Conservation (phyloP, 2,888 invertebrate species). For the Sinopyrophorus schimmeli region DNA sequence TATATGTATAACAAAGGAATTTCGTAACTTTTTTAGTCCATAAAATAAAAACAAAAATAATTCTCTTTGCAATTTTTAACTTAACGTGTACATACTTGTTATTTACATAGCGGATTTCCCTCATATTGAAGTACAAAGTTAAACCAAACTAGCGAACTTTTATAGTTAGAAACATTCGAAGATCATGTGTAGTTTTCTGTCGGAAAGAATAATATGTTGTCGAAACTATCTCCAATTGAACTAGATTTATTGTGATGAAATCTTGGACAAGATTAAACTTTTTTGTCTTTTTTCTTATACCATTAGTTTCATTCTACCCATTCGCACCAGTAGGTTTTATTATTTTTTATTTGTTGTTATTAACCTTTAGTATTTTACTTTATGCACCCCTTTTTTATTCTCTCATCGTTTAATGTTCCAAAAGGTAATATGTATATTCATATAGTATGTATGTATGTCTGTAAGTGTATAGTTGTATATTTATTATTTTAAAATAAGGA, state of each 20-base stretch:
- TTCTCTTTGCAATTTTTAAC: slow-evolving; percentile 16
- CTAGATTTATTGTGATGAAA: slow-evolving; percentile 54
- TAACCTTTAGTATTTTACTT: slow-evolving; percentile 24
- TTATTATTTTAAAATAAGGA: too few relatives aligned
- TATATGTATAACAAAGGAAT: slow-evolving; percentile 11
- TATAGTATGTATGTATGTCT: too few relatives aligned
- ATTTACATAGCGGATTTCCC: slow-evolving; percentile 19
- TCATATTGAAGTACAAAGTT: slow-evolving; percentile 16
- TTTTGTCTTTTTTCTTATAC: slow-evolving; percentile 45
- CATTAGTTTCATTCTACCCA: slow-evolving; percentile 36
- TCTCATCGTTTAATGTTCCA: too few relatives aligned
- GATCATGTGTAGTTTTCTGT: slow-evolving; percentile 22
- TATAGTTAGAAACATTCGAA: slow-evolving; percentile 30
- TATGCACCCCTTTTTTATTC: not conserved
- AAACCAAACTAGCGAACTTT: slow-evolving; percentile 26
- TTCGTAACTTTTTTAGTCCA: slow-evolving; percentile 9
- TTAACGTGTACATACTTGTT: slow-evolving; percentile 18
- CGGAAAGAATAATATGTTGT: slow-evolving; percentile 45
- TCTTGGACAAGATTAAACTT: slow-evolving; percentile 54
- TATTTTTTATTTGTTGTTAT: slow-evolving; percentile 32
- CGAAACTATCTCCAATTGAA: slow-evolving; percentile 49
- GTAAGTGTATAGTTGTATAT: too few relatives aligned
- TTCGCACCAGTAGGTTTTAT: slow-evolving; percentile 30
- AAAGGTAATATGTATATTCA: too few relatives aligned
- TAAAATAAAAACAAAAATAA: slow-evolving; percentile 19